Percentiles rank a stretch among this genome's conserved stretches.
phyloP scores from a whole-genome alignment of 2,888 invertebrate species.

The Aporophyla lueneburgensis region DNA sequence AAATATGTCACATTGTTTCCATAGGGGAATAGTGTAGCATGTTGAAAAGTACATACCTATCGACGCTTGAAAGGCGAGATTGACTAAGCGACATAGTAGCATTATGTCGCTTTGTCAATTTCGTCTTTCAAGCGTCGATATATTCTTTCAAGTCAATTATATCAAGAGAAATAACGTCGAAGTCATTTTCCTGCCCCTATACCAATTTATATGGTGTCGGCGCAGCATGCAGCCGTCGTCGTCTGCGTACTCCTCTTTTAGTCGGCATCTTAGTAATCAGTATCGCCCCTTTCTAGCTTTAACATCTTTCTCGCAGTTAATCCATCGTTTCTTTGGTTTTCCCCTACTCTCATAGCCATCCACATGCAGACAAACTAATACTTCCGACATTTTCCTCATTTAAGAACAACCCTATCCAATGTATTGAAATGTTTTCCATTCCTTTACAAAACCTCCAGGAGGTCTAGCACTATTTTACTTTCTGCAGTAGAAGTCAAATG shows the following conservation, averaged over 20 bases:
- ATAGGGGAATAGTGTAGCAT: conserved; percentile 20
- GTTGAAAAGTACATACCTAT: neutral
- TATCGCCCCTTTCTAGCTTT: neutral
- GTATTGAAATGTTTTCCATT: neutral
- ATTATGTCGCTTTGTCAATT: too few relatives aligned
- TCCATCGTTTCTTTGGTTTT: neutral
- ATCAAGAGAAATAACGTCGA: neutral
- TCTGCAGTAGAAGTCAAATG: conserved; percentile 5
- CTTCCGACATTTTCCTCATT: neutral
- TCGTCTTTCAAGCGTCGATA: too few relatives aligned
- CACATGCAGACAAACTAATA: neutral
- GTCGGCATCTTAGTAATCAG: neutral
- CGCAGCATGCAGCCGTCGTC: neutral
- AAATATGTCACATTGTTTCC: conserved; percentile 36
- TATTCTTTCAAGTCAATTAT: neutral
- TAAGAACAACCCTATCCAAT: neutral
- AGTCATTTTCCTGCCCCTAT: neutral
- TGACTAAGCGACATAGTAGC: too few relatives aligned
- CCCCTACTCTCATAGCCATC: neutral
- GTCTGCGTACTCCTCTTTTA: neutral
- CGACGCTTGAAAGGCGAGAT: too few relatives aligned
- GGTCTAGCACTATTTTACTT: neutral
- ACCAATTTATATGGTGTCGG: neutral
- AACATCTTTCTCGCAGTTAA: neutral
- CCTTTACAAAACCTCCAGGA: neutral